Evolutionary conservation across 2,113 vertebrate species (phyloP).

Genomic region (Gallinago undulata): DNA sequence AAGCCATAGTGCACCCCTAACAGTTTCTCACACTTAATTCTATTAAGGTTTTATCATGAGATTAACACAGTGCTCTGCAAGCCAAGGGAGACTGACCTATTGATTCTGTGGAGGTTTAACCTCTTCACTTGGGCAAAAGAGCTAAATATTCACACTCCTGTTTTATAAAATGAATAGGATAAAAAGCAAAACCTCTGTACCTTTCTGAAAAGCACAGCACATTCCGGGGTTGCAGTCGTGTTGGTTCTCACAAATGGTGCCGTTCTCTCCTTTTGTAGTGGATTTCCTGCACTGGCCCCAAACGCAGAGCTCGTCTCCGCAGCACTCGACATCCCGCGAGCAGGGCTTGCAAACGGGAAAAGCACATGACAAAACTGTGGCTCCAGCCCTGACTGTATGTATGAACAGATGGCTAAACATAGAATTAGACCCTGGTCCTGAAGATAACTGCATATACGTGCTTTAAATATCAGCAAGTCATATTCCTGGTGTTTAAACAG

Average conservation of each 20-base stretch:
- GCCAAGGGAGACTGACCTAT: not conserved
- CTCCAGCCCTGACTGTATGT: accelerated
- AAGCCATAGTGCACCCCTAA: not conserved
- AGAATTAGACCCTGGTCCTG: not conserved
- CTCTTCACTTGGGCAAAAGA: not conserved
- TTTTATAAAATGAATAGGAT: not conserved
- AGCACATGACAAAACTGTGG: not conserved
- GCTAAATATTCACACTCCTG: not conserved
- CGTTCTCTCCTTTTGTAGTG: conserved; percentile 79
- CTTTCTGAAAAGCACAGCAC: conserved; percentile 90
- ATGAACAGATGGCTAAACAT: accelerated
- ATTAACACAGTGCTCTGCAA: not conserved
- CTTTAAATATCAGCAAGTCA: accelerated
- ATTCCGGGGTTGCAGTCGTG: conserved; percentile 81
- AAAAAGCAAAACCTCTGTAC: conserved; percentile 56
- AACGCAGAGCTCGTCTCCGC: conserved; percentile 84
- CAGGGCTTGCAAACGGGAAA: conserved; percentile 74
- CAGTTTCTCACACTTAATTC: not conserved
- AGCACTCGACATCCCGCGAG: conserved; percentile 86
- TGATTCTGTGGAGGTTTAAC: not conserved
- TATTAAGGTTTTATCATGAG: not conserved
- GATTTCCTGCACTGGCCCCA: conserved; percentile 86
- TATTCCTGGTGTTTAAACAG: accelerated
- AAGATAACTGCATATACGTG: accelerated
- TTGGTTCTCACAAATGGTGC: conserved; percentile 90